These are phyloP conservation scores for Zelleria hepariella DNA, from an alignment of 2,888 invertebrate genomes.

Conservation along the genomic window DNA sequence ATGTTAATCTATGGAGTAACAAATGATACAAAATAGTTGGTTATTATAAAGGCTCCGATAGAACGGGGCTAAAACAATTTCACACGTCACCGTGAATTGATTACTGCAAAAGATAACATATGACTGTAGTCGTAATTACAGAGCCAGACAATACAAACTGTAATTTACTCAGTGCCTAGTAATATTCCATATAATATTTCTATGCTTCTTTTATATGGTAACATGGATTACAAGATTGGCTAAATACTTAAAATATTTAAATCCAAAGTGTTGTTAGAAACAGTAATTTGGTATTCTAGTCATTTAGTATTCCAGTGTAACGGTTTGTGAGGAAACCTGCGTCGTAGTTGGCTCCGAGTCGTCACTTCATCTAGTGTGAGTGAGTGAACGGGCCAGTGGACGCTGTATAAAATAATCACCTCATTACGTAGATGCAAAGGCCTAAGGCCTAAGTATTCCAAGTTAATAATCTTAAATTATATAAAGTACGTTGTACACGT, in stretches of 20 bases:
- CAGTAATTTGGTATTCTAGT: not conserved
- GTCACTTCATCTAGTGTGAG: no score
- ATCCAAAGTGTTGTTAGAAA: no score
- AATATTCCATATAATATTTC: not conserved
- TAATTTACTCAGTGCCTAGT: slow-evolving; percentile 21
- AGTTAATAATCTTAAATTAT: no score
- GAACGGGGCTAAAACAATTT: slow-evolving; percentile 27
- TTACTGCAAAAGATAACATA: slow-evolving; percentile 17
- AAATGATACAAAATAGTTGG: not conserved
- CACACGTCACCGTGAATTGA: slow-evolving; percentile 19
- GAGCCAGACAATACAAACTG: slow-evolving; percentile 29
- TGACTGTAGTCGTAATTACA: slow-evolving; percentile 29
- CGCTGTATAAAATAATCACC: no score
- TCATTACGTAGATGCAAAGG: no score
- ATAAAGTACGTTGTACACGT: not conserved
- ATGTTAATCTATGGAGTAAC: not conserved
- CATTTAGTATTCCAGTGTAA: not conserved
- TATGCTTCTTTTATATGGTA: not conserved
- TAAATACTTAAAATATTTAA: no score
- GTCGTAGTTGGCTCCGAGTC: no score
- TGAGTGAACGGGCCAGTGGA: no score
- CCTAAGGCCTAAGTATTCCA: no score
- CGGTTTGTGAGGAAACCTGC: not conserved
- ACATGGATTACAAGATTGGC: not conserved
- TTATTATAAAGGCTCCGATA: not conserved